Percentiles rank a stretch among this genome's conserved stretches.
Conservation (phyloP, 2,888 invertebrate genomes). For the Limnephilus marmoratus region DNA sequence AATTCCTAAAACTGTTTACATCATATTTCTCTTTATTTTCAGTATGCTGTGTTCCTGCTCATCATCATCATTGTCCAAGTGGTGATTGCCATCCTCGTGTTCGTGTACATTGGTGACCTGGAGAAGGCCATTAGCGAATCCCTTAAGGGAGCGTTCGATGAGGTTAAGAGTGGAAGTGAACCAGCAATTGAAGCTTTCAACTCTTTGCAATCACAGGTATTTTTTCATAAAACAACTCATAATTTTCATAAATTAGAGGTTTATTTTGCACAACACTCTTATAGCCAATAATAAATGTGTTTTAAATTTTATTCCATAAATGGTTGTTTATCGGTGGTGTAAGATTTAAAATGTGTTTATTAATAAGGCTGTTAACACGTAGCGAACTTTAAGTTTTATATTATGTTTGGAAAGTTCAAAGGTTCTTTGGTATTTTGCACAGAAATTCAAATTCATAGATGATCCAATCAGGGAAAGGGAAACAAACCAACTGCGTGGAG, state of each 20-base stretch:
- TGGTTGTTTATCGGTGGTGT: too few relatives aligned
- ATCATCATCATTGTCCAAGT: conserved; percentile 86
- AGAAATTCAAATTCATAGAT: too few relatives aligned
- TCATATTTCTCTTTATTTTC: conserved; percentile 68
- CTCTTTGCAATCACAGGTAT: conserved; percentile 80
- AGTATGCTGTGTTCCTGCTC: conserved; percentile 86
- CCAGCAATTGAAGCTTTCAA: conserved; percentile 79
- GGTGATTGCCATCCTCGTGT: conserved; percentile 82
- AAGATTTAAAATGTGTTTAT: too few relatives aligned
- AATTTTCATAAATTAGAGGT: neutral
- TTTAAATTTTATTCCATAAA: too few relatives aligned
- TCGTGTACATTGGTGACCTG: conserved; percentile 79
- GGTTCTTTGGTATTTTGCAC: too few relatives aligned
- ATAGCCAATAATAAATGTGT: too few relatives aligned
- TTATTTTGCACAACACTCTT: too few relatives aligned
- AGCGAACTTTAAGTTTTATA: too few relatives aligned
- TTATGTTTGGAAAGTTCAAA: too few relatives aligned
- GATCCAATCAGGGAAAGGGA: too few relatives aligned
- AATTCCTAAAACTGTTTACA: neutral
- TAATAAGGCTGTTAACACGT: too few relatives aligned
- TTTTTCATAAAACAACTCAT: neutral
- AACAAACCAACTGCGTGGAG: too few relatives aligned
- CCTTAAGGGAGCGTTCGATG: conserved; percentile 74
- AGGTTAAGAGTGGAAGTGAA: conserved; percentile 67
- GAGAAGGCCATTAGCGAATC: conserved; percentile 75